phyloP scores from a whole-genome alignment of 2,888 invertebrate species.

The Hypolimnas misippus region DNA sequence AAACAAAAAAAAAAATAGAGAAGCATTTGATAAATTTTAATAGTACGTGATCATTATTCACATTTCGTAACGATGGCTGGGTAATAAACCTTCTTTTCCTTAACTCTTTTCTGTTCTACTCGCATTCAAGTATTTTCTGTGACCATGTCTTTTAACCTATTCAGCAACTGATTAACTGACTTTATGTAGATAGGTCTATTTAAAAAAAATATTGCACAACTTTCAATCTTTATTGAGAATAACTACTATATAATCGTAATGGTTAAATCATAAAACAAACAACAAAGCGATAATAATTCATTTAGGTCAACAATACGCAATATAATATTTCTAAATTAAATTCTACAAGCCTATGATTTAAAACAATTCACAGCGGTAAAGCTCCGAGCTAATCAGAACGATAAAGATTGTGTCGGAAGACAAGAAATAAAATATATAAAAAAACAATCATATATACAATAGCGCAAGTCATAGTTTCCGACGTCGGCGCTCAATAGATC shows the following conservation, averaged over 20 bases:
- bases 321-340: slow-evolving; percentile 59
- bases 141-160: neutral
- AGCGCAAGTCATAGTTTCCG: slow-evolving; percentile 81
- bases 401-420: slow-evolving; percentile 82
- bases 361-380: slow-evolving; percentile 81
- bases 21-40: too few relatives aligned
- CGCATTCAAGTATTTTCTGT: too few relatives aligned
- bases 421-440: slow-evolving; percentile 71
- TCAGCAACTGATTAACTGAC: neutral
- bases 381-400: slow-evolving; percentile 80
- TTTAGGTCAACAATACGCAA: slow-evolving; percentile 19
- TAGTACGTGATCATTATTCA: too few relatives aligned
- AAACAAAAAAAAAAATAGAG: too few relatives aligned
- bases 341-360: slow-evolving; percentile 60
- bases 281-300: slow-evolving; percentile 18
- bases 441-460: slow-evolving; percentile 79
- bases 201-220: too few relatives aligned
- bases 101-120: too few relatives aligned
- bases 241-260: neutral
- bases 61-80: too few relatives aligned
- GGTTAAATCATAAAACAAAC: slow-evolving; percentile 17
- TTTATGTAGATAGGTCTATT: neutral
- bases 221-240: too few relatives aligned
- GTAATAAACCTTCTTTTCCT: too few relatives aligned
- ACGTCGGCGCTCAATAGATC: slow-evolving; percentile 73